These are phyloP conservation scores for Theocolax elegans DNA, from an alignment of 1,140 invertebrate species.

Conservation along the genomic window DNA sequence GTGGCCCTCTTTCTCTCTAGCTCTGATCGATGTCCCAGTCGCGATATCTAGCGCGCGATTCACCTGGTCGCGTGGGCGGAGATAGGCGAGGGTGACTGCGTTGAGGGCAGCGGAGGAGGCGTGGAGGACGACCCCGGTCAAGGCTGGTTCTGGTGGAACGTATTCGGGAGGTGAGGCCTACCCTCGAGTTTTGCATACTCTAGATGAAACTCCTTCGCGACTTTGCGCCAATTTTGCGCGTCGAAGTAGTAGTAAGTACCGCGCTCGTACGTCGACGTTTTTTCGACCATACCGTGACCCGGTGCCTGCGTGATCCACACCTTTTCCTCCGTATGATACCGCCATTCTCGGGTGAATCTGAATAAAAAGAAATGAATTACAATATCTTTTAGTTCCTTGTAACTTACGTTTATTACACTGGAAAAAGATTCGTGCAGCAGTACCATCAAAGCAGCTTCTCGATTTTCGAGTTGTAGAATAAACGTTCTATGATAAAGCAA, in stretches of 20 bases:
- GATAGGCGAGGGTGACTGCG: slow-evolving; percentile 33
- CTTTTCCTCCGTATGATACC: slow-evolving; percentile 98
- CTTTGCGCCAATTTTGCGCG: slow-evolving; percentile 95
- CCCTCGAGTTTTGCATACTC: slow-evolving; percentile 98
- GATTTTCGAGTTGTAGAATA: too few species aligned
- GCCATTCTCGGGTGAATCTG: slow-evolving; percentile 97
- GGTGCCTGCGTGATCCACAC: slow-evolving; percentile 99
- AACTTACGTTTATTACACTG: too few species aligned
- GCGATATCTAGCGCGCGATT: slow-evolving; percentile 17
- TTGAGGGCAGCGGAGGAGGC: slow-evolving; percentile 32
- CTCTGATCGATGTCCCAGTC: background rate
- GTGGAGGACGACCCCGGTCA: slow-evolving; percentile 59
- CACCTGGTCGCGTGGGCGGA: slow-evolving; percentile 25
- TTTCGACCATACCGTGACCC: slow-evolving; percentile 90
- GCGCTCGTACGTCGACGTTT: slow-evolving; percentile 94
- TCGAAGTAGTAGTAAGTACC: slow-evolving; percentile 99
- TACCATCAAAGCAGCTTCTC: too few species aligned
- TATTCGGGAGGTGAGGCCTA: slow-evolving; percentile 73
- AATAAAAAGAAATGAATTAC: slow-evolving; percentile 42
- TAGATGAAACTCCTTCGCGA: slow-evolving; percentile 95
- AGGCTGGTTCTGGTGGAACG: slow-evolving; percentile 66
- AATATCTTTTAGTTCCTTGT: background rate
- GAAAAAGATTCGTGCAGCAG: too few species aligned
- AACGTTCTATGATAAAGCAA: too few species aligned
- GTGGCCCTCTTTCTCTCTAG: background rate